A percentile compares a stretch with the other conserved stretches of the same genome.
Conservation (phyloP, 2,797 vertebrate species). For the Neoniphon sammara region DNA sequence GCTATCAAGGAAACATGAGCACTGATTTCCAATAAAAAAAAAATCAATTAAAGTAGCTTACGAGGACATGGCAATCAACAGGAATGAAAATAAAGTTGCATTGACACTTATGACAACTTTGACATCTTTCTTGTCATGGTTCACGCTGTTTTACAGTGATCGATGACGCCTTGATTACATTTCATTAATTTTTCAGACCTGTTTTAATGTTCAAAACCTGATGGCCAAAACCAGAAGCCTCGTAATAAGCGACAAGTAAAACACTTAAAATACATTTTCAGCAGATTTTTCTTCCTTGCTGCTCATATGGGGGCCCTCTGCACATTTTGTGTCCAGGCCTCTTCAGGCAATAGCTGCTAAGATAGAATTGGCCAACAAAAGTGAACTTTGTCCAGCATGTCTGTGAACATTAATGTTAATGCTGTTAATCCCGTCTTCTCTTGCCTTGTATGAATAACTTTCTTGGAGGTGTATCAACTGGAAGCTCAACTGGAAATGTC, state of each 20-base stretch:
- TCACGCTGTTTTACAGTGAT: not conserved
- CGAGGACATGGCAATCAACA: conserved; percentile 14
- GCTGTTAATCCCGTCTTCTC: conserved; percentile 56
- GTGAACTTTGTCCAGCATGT: conserved; percentile 34
- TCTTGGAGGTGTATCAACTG: conserved; percentile 13
- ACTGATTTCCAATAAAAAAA: not conserved
- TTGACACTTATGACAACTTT: not conserved
- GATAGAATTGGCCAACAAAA: conserved; percentile 41
- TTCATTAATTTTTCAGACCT: conserved; percentile 33
- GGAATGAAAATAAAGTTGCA: not conserved
- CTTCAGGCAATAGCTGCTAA: conserved; percentile 6
- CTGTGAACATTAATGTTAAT: conserved; percentile 32
- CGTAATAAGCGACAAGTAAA: conserved; percentile 2
- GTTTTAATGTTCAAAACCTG: conserved; percentile 35
- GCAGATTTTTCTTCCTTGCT: conserved; percentile 54
- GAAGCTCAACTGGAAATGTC: conserved; percentile 16
- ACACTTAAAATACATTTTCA: conserved; percentile 37
- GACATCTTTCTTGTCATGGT: conserved; percentile 9
- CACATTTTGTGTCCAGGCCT: conserved; percentile 27
- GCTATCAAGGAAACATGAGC: not conserved
- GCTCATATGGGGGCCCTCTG: conserved; percentile 46
- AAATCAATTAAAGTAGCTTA: not conserved
- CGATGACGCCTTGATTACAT: conserved; percentile 6
- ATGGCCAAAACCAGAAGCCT: conserved; percentile 13
- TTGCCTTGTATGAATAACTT: conserved; percentile 2